phyloP scores from a whole-genome alignment of 2,888 invertebrate genomes.

The Agapostemon virescens region DNA sequence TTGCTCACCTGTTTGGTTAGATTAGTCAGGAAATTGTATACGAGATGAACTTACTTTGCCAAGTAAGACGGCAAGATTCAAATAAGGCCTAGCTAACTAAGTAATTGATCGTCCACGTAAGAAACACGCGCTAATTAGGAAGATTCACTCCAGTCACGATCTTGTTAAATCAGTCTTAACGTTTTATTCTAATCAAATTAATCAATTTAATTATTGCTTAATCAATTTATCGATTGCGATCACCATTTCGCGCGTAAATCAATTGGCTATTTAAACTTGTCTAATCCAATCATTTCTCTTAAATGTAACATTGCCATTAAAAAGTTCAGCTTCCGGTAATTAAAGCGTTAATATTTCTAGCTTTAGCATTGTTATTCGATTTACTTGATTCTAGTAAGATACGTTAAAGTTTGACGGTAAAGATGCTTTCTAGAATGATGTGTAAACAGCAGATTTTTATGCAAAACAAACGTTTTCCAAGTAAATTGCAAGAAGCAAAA shows the following conservation, averaged over 20 bases:
- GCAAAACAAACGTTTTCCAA: no score
- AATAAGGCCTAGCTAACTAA: neutral
- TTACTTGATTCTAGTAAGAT: no score
- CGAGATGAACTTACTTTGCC: neutral
- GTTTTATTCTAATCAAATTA: neutral
- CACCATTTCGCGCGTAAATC: neutral
- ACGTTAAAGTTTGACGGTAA: no score
- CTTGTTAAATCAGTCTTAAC: neutral
- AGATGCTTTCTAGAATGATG: no score
- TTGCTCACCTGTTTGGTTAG: neutral
- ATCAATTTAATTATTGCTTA: neutral
- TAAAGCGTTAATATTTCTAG: no score
- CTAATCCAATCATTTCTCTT: no score
- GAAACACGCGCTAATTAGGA: neutral
- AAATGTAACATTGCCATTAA: no score
- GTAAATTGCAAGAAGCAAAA: no score
- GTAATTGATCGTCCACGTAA: neutral
- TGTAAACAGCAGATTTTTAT: no score
- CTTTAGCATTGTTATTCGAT: no score
- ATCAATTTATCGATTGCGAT: neutral
- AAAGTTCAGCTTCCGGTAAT: no score
- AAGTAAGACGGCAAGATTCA: neutral
- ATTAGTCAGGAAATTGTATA: neutral
- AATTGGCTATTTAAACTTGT: neutral
- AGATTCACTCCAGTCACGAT: neutral